These are phyloP conservation scores for Lottia scabra DNA, from an alignment of 2,888 invertebrate species.

Conservation along the genomic window DNA sequence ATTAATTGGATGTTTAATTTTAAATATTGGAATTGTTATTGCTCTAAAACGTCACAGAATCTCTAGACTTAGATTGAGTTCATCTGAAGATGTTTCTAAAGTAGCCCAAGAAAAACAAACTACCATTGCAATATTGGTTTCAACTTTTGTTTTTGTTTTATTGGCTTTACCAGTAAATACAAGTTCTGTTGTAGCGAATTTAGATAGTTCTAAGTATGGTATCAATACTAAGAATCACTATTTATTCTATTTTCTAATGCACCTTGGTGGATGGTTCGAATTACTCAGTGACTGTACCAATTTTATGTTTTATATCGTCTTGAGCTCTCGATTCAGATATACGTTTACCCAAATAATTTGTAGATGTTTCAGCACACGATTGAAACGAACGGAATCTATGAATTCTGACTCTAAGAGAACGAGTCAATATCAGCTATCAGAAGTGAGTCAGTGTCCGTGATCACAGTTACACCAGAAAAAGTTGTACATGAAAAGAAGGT, in stretches of 20 bases:
- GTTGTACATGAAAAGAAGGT: no score
- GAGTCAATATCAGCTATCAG: no score
- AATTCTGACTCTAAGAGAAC: no score
- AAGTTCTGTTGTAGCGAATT: background rate
- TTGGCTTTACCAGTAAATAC: slow-evolving; percentile 6
- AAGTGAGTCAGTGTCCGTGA: no score
- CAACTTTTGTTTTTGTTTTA: slow-evolving; percentile 11
- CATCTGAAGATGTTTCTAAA: background rate
- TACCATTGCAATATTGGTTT: slow-evolving; percentile 10
- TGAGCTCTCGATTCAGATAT: background rate
- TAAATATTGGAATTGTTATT: background rate
- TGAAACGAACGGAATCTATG: no score
- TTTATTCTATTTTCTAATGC: slow-evolving; percentile 7
- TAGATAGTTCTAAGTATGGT: slow-evolving; percentile 1
- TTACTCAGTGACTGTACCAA: slow-evolving; percentile 2
- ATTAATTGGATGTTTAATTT: slow-evolving; percentile 4
- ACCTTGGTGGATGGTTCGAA: slow-evolving; percentile 7
- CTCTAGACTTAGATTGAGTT: background rate
- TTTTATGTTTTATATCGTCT: slow-evolving; percentile 1
- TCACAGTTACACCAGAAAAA: no score
- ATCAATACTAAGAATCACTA: slow-evolving; percentile 2
- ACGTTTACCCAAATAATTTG: background rate
- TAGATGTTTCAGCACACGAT: no score
- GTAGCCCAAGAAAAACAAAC: slow-evolving; percentile 8
- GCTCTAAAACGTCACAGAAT: background rate